Evolutionary conservation across 2,888 invertebrate genomes (phyloP), one percentile per base, ranked within the genome.

Genomic region (Acleris cristana): DNA sequence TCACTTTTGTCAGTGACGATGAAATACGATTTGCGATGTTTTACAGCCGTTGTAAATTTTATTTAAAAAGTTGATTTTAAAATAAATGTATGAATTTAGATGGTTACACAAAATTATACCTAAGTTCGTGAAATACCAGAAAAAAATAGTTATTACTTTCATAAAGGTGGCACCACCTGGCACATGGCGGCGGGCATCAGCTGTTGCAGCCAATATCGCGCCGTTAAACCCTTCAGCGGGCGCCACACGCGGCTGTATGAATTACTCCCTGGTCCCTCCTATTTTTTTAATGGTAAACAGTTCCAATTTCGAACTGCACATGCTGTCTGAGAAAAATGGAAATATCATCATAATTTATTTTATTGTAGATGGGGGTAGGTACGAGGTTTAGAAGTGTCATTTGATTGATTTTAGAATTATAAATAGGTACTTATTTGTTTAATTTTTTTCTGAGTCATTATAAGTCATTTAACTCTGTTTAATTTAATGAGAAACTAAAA

Each of bases 131-230:
- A 21, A n/a, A 48, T 34, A n/a, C 8, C 18, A 48, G 45, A 48
- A 48, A 58, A 26, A 67, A 58, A 64, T 48, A 63, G 58, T 67
- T 67, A 63, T 67, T 63, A 51, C 51, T 79, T 77, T 74, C 74
- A 75, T 78, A 77, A 72, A 72, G 75, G 71, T 69, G 73, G 73
- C 64, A 68, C 69, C 81, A 80, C 79, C 76, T 79, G 78, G 72
- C 56, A 40, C 68, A 49, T 54, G 60, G 60, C 61, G 61, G 61
- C 61, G 40, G 70, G 74, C 65, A 72, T 73, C 82, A 79, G 79
- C 78, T 82, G 82, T 62, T 70, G 56, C 72, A 63, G 51, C 72
- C 79, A 75, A 79, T 81, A 81, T 76, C 65, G 63, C 73, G 70
- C 59, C 76, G 69, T 69, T 71, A 71, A 71, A 71, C 71, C 71